Evolutionary conservation across 2,888 invertebrate genomes (phyloP).

Genomic region (Ypsolopha sequella): DNA sequence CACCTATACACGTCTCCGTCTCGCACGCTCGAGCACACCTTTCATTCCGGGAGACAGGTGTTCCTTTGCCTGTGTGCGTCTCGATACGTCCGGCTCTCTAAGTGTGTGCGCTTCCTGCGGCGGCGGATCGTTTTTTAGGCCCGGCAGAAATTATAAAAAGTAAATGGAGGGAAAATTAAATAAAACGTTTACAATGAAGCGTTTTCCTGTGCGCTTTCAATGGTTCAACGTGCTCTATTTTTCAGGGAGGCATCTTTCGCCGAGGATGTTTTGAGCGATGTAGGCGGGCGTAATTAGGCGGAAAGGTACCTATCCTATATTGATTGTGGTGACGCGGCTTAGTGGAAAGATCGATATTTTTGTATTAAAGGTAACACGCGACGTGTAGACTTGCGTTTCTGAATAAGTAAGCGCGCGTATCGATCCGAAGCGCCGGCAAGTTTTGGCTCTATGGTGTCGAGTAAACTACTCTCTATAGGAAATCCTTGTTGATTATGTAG

Average conservation of each 20-base stretch:
- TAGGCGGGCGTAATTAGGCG: conserved; percentile 67
- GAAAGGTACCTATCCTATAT: conserved; percentile 50
- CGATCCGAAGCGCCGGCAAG: conserved; percentile 26
- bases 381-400: conserved; percentile 56
- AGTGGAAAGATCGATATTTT: conserved; percentile 68
- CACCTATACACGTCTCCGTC: conserved; percentile 37
- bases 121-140: conserved; percentile 67
- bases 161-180: conserved; percentile 71
- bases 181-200: conserved; percentile 70
- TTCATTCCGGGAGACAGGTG: conserved; percentile 68
- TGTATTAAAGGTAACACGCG: conserved; percentile 67
- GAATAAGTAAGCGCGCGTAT: conserved; percentile 56
- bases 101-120: conserved; percentile 66
- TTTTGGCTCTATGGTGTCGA: too few species aligned
- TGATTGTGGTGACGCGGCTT: conserved; percentile 69
- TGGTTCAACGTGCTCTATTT: conserved; percentile 63
- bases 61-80: conserved; percentile 60
- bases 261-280: conserved; percentile 51
- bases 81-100: conserved; percentile 31
- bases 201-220: conserved; percentile 68
- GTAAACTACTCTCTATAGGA: conserved; percentile 29
- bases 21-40: conserved; percentile 60
- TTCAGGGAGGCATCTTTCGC: conserved; percentile 44
- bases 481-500: too few species aligned
- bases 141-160: conserved; percentile 68